phyloP scores from a whole-genome alignment of 2,113 vertebrate species.

The Tinamus guttatus region DNA sequence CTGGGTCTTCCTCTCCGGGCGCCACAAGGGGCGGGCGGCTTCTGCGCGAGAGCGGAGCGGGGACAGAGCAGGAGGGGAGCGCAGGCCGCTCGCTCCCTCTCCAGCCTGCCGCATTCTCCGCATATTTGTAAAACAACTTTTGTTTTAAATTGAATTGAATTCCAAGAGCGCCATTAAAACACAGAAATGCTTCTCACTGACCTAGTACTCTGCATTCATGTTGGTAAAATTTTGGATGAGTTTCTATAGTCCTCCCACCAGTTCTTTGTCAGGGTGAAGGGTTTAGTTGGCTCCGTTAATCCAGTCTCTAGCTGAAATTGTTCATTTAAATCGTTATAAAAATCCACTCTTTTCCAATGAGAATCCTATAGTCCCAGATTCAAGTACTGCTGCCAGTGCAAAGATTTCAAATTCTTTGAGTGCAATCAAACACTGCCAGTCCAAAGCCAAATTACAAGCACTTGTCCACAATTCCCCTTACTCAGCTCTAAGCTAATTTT shows the following conservation, averaged over 20 bases:
- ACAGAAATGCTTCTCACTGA: constrained; percentile 69
- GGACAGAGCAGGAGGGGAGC: constrained; percentile 52
- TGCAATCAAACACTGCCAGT: constrained; percentile 41
- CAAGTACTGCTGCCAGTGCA: constrained; percentile 55
- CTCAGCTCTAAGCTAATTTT: constrained; percentile 65
- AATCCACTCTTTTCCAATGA: constrained; percentile 45
- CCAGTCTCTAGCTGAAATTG: constrained; percentile 67
- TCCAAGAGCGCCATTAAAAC: constrained; percentile 64
- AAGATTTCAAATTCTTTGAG: constrained; percentile 64
- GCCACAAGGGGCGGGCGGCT: neutral
- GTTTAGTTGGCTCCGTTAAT: constrained; percentile 70
- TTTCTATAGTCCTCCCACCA: constrained; percentile 67
- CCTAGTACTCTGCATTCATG: constrained; percentile 73
- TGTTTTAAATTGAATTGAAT: constrained; percentile 69
- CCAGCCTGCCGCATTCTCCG: constrained; percentile 67
- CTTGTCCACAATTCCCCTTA: constrained; percentile 59
- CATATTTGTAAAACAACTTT: constrained; percentile 71
- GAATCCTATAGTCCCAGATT: constrained; percentile 61
- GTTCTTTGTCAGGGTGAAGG: constrained; percentile 75
- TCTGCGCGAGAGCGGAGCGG: neutral
- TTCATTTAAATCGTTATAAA: constrained; percentile 66
- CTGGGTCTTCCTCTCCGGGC: neutral
- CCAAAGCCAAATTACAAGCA: constrained; percentile 69
- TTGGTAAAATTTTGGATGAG: constrained; percentile 70
- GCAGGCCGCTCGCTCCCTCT: constrained; percentile 54